These are phyloP conservation scores for Pristionchus entomophagus DNA, from an alignment of 2,888 invertebrate genomes.

Conservation along the genomic window DNA sequence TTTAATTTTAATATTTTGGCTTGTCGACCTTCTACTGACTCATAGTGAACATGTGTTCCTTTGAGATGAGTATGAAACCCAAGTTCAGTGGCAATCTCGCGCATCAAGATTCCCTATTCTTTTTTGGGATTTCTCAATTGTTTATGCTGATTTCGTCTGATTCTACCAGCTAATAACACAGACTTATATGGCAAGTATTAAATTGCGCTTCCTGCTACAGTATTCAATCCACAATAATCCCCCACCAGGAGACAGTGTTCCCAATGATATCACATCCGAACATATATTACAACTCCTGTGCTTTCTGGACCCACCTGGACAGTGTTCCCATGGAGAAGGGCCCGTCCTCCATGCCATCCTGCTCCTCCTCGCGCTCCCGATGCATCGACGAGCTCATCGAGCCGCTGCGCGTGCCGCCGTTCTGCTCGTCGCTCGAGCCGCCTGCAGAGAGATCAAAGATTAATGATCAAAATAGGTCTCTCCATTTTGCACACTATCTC, in stretches of 20 bases:
- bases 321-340: slow-evolving; percentile 22
- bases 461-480: not conserved
- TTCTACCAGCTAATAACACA: no score
- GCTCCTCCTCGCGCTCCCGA: slow-evolving; percentile 46
- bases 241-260: no score
- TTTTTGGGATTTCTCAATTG: no score
- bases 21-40: no score
- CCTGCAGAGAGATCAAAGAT: not conserved
- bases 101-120: no score
- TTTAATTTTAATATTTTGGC: no score
- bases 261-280: no score
- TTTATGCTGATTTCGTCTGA: no score
- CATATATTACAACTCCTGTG: not conserved
- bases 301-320: not conserved
- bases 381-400: slow-evolving; percentile 47
- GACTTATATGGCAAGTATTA: no score
- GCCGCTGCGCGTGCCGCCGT: slow-evolving; percentile 4
- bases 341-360: not conserved
- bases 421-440: slow-evolving; percentile 23
- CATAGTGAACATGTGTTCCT: not conserved
- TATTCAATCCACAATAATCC: no score
- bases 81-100: not conserved
- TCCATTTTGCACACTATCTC: no score
- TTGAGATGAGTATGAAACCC: not conserved
- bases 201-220: no score